Conservation (phyloP, 2,113 vertebrate species). For the Ctenomys sociabilis region DNA sequence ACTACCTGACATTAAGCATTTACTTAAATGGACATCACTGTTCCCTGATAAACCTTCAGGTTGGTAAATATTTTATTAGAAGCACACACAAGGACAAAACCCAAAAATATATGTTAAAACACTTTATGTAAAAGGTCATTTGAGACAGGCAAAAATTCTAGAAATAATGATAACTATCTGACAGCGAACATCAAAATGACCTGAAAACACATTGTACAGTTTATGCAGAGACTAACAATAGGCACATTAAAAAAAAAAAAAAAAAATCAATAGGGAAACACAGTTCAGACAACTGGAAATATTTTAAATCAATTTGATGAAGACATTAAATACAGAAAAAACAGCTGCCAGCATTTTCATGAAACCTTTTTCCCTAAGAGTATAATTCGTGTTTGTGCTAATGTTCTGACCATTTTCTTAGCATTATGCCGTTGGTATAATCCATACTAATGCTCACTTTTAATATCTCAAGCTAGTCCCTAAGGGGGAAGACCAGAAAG, state of each 20-base stretch:
- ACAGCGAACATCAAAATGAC: constrained; percentile 24
- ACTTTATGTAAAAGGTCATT: constrained; percentile 26
- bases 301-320: constrained; percentile 50
- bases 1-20: neutral
- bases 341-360: neutral
- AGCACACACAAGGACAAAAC: neutral
- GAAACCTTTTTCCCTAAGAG: constrained; percentile 6
- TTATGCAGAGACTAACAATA: neutral
- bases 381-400: neutral
- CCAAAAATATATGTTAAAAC: neutral
- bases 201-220: neutral
- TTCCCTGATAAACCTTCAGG: neutral
- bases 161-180: constrained; percentile 5
- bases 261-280: constrained; percentile 9
- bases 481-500: neutral
- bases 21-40: neutral
- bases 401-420: neutral
- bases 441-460: neutral
- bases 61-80: constrained; percentile 42
- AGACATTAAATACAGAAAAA: neutral
- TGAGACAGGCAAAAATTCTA: constrained; percentile 46
- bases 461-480: neutral
- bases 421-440: neutral
- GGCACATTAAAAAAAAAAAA: neutral
- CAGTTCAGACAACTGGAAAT: constrained; percentile 20